Evolutionary conservation across 2,888 invertebrate species (phyloP), one percentile per base, ranked within the genome.

Genomic region (Elysia crispata): DNA sequence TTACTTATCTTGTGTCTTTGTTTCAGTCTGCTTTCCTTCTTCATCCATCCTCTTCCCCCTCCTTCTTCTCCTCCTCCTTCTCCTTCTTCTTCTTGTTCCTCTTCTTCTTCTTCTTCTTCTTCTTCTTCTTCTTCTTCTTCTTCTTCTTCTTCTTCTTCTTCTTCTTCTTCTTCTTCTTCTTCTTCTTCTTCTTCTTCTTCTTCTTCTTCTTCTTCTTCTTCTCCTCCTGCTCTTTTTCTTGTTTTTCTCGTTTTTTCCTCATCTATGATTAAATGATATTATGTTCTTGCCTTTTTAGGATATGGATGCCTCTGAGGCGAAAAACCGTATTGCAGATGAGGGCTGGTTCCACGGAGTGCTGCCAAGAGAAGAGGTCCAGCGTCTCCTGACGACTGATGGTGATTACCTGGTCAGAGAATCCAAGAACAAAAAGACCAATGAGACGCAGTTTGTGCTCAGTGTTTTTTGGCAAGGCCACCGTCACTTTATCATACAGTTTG

Each of bases 321-420:
- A 81, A 67, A 31, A 50, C 6, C 81, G 82, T n/a, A 80, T 90
- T 1, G 97, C 97, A 87, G 93, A 93, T 81, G 97, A 98, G 92
- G 97, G 97, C 91, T 98, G 98, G 98, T 98, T 98, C 93, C 98
- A 98, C 91, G 98, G 98, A 0, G 97, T 98, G 18, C 93, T 98
- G 81, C 98, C 98, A 0, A 94, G 98, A 20, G 98, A 98, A 92
- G 98, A 98, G 93, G 98, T 98, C 49, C 97, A 98, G 66, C 94
- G 98, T 82, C 93, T 98, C 62, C 93, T 98, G 82, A 95, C 95
- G n/a, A 95, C 95, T 78, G 97, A 98, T 87, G 98, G 98, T 0
- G 98, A 98, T 92, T 98, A 97, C 92, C 93, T 98, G 81, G 97
- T 98, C 79, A 94, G 98, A 33, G 97, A 98, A 93, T 98, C 91